Base-by-base conservation (phyloP, 2,797 vertebrate species). In the Brachyalestes nurse region DNA sequence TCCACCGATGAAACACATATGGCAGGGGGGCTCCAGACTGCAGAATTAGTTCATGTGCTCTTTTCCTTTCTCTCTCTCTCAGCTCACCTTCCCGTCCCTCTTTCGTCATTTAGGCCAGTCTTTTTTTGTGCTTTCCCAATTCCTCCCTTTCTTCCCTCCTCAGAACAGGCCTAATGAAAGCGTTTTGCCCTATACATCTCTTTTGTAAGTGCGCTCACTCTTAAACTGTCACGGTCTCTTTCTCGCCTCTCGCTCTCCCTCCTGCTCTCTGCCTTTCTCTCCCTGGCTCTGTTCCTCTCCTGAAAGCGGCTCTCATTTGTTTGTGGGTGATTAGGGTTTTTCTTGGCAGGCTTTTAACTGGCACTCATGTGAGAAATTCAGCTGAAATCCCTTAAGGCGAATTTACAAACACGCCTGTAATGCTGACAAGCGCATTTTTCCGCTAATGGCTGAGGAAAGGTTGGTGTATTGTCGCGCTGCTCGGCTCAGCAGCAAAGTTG, bases 301-400 rank as follows among this genome's bases (percentile, higher is more conserved):
- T 34, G 58, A 61, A 75, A 80, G 58, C n/a, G 5, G 42, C 65
- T 45, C 67, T 72, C 34, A 28, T 45, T 72, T 80, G 65, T 78
- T 81, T 79, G 60, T 72, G 67, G 57, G 82, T 78, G 81, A 78
- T 81, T 85, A 75, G 55, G 79, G 79, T 70, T 57, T 65, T 83
- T 40, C 75, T 75, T 78, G 72, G 78, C 25, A 57, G 72, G 51
- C 78, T 78, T 83, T 85, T 85, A 85, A 83, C 77, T 65, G 75
- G 70, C 81, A 78, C 70, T 83, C 71, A 75, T 67, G 81, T 85
- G 81, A 83, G 69, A 85, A 80, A 72, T 83, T 38, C 28, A 45
- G 75, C 25, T 55, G 61, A 66, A 81, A 62, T 64, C 34, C 76
- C 62, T 71, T 72, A 69, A 51, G 78, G 74, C 66, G 61, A 71